Evolutionary conservation across 2,888 invertebrate species (phyloP).

Genomic region (Andrena haemorrhoa): DNA sequence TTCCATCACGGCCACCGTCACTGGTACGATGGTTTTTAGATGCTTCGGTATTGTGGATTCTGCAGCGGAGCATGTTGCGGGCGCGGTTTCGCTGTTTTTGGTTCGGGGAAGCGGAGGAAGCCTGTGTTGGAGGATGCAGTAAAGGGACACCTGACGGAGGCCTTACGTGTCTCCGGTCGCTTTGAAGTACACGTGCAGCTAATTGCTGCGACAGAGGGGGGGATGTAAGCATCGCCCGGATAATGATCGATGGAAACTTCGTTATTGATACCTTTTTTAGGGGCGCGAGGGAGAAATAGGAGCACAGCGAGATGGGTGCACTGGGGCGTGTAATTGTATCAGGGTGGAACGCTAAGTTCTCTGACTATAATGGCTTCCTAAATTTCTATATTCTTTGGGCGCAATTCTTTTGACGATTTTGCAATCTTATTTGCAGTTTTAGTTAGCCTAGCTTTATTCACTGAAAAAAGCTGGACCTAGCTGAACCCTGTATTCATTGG

Average conservation of each 20-base stretch:
- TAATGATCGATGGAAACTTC: slow-evolving; percentile 31
- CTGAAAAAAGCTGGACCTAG: too few relatives aligned
- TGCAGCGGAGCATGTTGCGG: too few relatives aligned
- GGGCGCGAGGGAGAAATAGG: neutral
- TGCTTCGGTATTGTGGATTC: too few relatives aligned
- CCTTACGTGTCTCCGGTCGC: slow-evolving; percentile 31
- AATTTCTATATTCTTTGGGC: too few relatives aligned
- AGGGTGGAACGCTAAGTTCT: neutral
- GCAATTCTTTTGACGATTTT: too few relatives aligned
- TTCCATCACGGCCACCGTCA: too few relatives aligned
- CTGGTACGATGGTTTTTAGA: too few relatives aligned
- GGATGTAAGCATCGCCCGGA: slow-evolving; percentile 7
- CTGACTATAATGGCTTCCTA: too few relatives aligned
- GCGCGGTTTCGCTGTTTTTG: neutral
- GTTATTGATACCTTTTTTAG: slow-evolving; percentile 32
- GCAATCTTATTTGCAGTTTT: too few relatives aligned
- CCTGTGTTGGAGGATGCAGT: neutral
- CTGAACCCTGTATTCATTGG: too few relatives aligned
- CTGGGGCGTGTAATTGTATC: neutral
- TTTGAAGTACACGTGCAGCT: slow-evolving; percentile 35
- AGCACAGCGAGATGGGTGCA: neutral
- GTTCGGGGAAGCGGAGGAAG: slow-evolving; percentile 6
- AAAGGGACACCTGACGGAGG: slow-evolving; percentile 1
- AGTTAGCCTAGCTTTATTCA: too few relatives aligned
- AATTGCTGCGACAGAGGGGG: slow-evolving; percentile 39